These are phyloP conservation scores for Microctonus brassicae DNA, from an alignment of 2,888 invertebrate species.

Conservation along the genomic window DNA sequence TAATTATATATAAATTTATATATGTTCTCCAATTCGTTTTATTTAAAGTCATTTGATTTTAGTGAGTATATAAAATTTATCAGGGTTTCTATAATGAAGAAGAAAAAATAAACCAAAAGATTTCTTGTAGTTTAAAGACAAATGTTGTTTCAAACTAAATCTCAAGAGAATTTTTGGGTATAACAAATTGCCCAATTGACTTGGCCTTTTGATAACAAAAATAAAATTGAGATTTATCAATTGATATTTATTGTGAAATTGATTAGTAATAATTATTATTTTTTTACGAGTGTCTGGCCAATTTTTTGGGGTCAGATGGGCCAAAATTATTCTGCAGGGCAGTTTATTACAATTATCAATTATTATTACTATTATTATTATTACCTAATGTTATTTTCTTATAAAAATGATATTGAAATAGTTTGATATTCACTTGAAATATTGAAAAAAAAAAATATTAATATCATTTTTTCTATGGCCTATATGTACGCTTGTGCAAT, in stretches of 20 bases:
- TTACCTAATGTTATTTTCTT: neutral
- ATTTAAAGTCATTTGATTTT: neutral
- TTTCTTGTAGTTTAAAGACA: neutral
- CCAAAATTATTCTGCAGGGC: neutral
- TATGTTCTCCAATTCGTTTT: neutral
- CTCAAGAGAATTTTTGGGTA: neutral
- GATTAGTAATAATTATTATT: conserved; percentile 1
- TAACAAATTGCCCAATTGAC: conserved; percentile 54
- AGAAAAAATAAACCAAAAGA: neutral
- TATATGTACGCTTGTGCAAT: neutral
- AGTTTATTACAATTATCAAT: neutral
- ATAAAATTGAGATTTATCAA: conserved; percentile 58
- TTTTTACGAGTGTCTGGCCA: neutral
- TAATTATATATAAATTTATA: neutral
- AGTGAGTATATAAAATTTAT: neutral
- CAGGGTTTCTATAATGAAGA: neutral
- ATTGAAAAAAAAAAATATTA: neutral
- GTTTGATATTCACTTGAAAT: neutral
- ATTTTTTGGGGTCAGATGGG: neutral
- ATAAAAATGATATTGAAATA: neutral
- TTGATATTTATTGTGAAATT: neutral
- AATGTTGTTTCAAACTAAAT: neutral
- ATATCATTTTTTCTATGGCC: neutral
- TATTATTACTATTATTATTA: neutral
- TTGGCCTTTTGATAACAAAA: conserved; percentile 50